phyloP scores from a whole-genome alignment of 2,888 invertebrate genomes.

The Tanypteryx hageni region DNA sequence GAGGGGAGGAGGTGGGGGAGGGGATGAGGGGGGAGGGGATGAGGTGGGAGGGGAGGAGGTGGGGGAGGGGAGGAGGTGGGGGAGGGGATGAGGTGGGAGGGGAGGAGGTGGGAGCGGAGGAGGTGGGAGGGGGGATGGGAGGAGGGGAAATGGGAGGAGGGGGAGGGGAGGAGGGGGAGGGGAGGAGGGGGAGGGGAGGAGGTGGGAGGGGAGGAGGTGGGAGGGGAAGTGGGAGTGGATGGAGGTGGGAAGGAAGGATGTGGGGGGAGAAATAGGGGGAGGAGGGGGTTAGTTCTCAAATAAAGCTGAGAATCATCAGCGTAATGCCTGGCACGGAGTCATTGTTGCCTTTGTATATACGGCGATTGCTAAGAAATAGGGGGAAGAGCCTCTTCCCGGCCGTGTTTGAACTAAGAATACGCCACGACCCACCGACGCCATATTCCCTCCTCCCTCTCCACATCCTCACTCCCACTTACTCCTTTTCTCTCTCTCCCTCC shows the following conservation, averaged over 20 bases:
- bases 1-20: not conserved
- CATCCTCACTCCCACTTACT: too few species aligned
- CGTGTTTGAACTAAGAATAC: slow-evolving; percentile 35
- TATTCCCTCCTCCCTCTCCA: not conserved
- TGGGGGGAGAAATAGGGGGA: too few species aligned
- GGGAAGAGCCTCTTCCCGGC: not conserved
- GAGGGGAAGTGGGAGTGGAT: not conserved
- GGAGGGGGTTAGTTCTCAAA: not conserved
- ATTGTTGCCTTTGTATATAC: slow-evolving; percentile 55
- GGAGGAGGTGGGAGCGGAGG: too few species aligned
- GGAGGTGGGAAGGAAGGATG: not conserved
- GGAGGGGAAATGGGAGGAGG: not conserved
- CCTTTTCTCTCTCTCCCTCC: not conserved
- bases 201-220: too few species aligned
- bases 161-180: not conserved
- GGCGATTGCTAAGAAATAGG: not conserved
- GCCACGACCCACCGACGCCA: not conserved
- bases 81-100: not conserved
- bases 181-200: too few species aligned
- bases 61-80: not conserved
- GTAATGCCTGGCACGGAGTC: slow-evolving; percentile 49
- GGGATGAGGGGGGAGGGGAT: not conserved
- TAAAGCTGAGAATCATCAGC: slow-evolving; percentile 48
- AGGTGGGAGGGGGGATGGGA: not conserved
- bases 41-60: too few species aligned